Evolutionary conservation across 2,888 invertebrate genomes (phyloP).

Genomic region (Acleris literana): DNA sequence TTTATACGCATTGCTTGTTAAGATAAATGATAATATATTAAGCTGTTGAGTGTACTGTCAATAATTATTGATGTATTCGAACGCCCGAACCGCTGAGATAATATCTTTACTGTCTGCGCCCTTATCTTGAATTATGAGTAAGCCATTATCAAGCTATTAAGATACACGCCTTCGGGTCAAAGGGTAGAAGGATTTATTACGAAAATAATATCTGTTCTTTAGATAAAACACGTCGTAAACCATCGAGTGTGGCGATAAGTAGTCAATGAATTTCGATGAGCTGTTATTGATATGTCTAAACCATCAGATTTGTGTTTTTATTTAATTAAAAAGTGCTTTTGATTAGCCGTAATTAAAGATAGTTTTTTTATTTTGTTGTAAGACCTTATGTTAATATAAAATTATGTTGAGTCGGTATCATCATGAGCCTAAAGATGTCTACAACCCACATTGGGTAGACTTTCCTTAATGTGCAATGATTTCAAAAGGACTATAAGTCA

Average conservation of each 20-base stretch:
- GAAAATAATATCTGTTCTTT: constrained; percentile 23
- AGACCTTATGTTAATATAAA: too few species aligned
- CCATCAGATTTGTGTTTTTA: too few species aligned
- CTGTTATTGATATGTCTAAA: too few species aligned
- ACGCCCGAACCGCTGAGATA: background rate
- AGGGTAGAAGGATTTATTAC: constrained; percentile 27
- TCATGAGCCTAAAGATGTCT: too few species aligned
- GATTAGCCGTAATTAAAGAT: too few species aligned
- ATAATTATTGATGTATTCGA: background rate
- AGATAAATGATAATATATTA: background rate
- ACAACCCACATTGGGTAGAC: too few species aligned
- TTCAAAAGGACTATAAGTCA: too few species aligned
- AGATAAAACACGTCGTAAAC: constrained; percentile 26
- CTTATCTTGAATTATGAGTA: constrained; percentile 24
- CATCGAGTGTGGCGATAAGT: constrained; percentile 8
- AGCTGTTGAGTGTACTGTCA: background rate
- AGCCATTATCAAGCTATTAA: constrained; percentile 31
- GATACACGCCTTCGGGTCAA: constrained; percentile 21
- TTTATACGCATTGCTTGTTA: background rate
- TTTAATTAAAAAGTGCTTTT: too few species aligned
- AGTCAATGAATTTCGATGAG: background rate
- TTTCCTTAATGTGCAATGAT: too few species aligned
- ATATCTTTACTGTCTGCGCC: background rate
- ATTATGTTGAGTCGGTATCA: too few species aligned
- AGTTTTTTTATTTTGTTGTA: too few species aligned